A percentile compares a stretch with the other conserved stretches of the same genome.
These are phyloP conservation scores for Mesaphorura yosii DNA, from an alignment of 1,140 invertebrate genomes.

Conservation along the genomic window DNA sequence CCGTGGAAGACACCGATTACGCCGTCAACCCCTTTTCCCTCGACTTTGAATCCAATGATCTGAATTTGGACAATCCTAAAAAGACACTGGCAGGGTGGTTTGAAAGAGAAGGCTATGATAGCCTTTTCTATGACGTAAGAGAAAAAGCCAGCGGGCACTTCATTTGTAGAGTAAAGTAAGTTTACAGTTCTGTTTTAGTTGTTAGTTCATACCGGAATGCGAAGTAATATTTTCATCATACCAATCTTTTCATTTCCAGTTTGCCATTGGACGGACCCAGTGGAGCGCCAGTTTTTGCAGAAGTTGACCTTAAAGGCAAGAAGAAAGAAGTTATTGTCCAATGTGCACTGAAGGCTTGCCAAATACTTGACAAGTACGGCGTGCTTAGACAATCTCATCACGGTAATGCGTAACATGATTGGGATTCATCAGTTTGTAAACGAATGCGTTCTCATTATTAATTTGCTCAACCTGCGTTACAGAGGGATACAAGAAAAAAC, in stretches of 20 bases:
- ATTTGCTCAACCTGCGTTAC: background rate
- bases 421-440: background rate
- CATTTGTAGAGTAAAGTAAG: constrained; percentile 51
- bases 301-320: constrained; percentile 75
- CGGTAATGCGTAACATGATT: constrained; percentile 39
- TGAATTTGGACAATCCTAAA: constrained; percentile 88
- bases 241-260: constrained; percentile 35
- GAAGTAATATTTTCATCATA: background rate
- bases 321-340: constrained; percentile 89
- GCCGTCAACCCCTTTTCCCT: constrained; percentile 67
- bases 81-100: constrained; percentile 88
- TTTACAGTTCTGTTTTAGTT: constrained; percentile 13
- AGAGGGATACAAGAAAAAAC: constrained; percentile 47
- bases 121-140: constrained; percentile 69
- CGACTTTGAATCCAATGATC: constrained; percentile 41
- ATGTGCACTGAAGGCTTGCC: constrained; percentile 87
- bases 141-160: constrained; percentile 71
- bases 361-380: constrained; percentile 73
- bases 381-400: constrained; percentile 63
- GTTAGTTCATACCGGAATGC: background rate
- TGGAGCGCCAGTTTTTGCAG: constrained; percentile 62
- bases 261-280: constrained; percentile 66
- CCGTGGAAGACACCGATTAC: constrained; percentile 69
- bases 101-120: constrained; percentile 73
- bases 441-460: background rate